Conservation (phyloP, 2,113 vertebrate genomes). For the Spilogale gracilis region DNA sequence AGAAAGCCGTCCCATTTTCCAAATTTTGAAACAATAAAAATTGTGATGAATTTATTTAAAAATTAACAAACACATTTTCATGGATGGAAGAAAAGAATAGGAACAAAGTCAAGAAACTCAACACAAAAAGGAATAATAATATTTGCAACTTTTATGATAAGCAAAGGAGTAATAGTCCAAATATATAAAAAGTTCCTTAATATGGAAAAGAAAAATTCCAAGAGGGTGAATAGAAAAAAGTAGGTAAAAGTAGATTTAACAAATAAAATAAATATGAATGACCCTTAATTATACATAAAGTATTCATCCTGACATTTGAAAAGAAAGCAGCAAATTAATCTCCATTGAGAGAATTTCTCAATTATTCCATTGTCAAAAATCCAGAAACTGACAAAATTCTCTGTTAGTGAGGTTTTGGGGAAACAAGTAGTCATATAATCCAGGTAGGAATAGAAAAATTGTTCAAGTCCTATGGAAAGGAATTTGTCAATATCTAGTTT, state of each 20-base stretch:
- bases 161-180: not conserved
- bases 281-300: not conserved
- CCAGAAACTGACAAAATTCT: not conserved
- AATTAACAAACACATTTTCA: not conserved
- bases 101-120: not conserved
- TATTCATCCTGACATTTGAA: not conserved
- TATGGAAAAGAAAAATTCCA: not conserved
- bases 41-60: not conserved
- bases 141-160: not conserved
- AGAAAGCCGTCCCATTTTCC: not conserved
- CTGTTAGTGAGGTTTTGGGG: not conserved
- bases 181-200: not conserved
- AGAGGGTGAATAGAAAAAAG: not conserved
- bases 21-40: not conserved
- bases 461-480: not conserved
- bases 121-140: not conserved
- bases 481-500: not conserved
- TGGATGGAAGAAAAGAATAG: not conserved
- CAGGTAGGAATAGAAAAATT: not conserved
- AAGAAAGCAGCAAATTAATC: not conserved
- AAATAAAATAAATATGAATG: not conserved
- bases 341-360: not conserved
- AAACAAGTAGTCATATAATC: not conserved
- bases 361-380: not conserved
- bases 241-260: not conserved